Evolutionary conservation across 2,113 vertebrate species (phyloP).

Genomic region (Myxocyprinus asiaticus): DNA sequence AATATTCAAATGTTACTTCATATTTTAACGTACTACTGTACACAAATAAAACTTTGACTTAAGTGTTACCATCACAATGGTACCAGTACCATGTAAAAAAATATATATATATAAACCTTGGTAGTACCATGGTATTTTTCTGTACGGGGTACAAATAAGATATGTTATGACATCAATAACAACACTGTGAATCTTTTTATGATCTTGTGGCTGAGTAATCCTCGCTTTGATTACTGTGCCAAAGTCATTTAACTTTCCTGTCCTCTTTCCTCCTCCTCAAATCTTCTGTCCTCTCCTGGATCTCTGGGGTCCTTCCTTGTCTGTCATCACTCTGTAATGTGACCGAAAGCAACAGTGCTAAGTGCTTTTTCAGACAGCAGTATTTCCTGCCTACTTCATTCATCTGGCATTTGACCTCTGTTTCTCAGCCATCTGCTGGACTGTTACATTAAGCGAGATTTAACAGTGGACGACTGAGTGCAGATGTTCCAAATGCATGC

Average conservation of each 20-base stretch:
- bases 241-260: conserved; percentile 52
- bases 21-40: too few species aligned
- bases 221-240: conserved; percentile 30
- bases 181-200: conserved; percentile 36
- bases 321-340: conserved; percentile 13
- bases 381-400: conserved; percentile 21
- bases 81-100: too few species aligned
- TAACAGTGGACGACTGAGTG: neutral
- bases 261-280: neutral
- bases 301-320: conserved; percentile 40
- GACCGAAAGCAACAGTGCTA: neutral
- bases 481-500: conserved; percentile 14
- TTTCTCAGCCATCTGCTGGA: conserved; percentile 16
- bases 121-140: neutral
- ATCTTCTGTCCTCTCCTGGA: too few species aligned
- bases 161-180: conserved; percentile 4
- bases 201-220: conserved; percentile 53
- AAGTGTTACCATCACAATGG: too few species aligned
- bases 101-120: too few species aligned
- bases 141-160: too few species aligned
- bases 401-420: conserved; percentile 24
- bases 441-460: neutral
- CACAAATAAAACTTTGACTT: too few species aligned
- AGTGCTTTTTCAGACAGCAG: conserved; percentile 51
- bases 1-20: too few species aligned